Conservation (phyloP, 2,797 vertebrate species). For the Pseudochirops corinnae region DNA sequence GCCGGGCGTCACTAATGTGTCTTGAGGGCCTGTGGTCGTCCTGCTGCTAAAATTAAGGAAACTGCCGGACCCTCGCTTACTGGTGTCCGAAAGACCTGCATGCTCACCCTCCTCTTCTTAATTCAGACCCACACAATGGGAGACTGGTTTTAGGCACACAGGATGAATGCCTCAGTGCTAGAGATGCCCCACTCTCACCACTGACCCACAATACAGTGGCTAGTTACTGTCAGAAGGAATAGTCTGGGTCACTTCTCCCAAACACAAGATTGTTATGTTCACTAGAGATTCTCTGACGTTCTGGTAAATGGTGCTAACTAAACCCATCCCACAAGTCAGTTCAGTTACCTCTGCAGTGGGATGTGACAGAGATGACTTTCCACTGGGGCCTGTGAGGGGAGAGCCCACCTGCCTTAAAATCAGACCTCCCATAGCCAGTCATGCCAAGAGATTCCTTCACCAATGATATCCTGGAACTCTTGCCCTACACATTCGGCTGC, state of each 20-base stretch:
- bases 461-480: too few relatives aligned
- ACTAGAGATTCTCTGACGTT: neutral
- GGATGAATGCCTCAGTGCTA: neutral
- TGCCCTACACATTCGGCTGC: neutral
- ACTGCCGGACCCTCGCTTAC: neutral
- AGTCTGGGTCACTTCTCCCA: neutral
- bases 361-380: neutral
- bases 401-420: neutral
- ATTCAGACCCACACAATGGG: neutral
- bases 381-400: neutral
- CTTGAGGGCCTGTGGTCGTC: neutral
- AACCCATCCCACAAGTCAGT: neutral
- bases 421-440: neutral
- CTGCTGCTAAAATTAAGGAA: conserved; percentile 10
- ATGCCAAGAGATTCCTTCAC: neutral
- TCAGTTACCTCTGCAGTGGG: neutral
- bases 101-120: neutral
- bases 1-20: neutral
- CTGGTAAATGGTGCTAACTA: neutral
- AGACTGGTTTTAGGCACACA: neutral
- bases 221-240: neutral
- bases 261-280: neutral
- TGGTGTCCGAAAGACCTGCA: neutral
- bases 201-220: neutral
- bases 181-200: neutral